Base-by-base conservation (phyloP, 2,113 vertebrate genomes). In the Tympanuchus pallidicinctus region DNA sequence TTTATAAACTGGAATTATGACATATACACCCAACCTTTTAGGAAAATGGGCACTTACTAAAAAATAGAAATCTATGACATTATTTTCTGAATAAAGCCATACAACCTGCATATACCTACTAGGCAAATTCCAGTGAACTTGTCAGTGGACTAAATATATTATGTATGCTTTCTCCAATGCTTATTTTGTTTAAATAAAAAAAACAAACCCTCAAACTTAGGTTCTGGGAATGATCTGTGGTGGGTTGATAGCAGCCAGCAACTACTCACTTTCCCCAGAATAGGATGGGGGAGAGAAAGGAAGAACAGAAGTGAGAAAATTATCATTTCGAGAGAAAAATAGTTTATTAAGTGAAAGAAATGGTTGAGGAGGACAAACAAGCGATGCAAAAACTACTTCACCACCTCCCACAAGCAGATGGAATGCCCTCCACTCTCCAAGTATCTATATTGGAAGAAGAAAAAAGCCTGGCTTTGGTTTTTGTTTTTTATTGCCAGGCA, bases 381-480 rank as follows among this genome's bases (percentile, higher is more conserved):
- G 28, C 3, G 42, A 84, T 47, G 77, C 38, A 30, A 71, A 77
- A 93, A 34, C 38, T 66, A 30, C n/a, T 63, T 57, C 42, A 2
- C 18, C 86, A 45, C 80, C 61, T 71, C 60, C 73, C 56, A 63
- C 80, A 3, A 69, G 48, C 21, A 0, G 3, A 34, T 47, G 5
- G 64, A 5, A 69, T 77, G 61, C 10, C n/a, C 52, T 19, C 36
- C 15, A 50, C 61, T 47, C 75, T 73, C 85, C 3, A 67, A 78
- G 70, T 74, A 91, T 74, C 84, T 16, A 18, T 28, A 20, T 3
- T 20, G 34, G 40, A 64, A 64, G 16, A 40, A 88, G 54, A 38
- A 25, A 28, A 38, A 10, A 1, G 1, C 24, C 4, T 5, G 10
- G 6, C 5, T 1, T 13, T 32, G 11, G 4, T 11, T 4, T 28